Conservation (phyloP, 2,888 invertebrate species). For the Campoplex capitator region DNA sequence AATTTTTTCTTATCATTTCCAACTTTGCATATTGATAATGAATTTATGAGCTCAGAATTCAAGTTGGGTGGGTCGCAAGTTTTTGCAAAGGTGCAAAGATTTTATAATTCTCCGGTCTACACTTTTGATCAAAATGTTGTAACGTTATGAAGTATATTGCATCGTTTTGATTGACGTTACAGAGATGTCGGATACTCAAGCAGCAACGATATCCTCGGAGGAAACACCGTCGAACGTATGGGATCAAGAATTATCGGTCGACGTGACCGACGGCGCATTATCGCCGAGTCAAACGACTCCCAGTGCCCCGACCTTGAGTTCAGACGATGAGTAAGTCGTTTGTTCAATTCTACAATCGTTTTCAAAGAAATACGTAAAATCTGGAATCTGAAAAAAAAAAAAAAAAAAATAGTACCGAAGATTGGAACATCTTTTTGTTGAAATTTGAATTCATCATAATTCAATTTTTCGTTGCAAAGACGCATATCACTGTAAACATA, state of each 20-base stretch:
- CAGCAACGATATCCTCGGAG: conserved; percentile 74
- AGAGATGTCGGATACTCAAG: conserved; percentile 77
- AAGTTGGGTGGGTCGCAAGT: too few relatives aligned
- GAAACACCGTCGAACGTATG: conserved; percentile 77
- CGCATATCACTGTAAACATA: too few relatives aligned
- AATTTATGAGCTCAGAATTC: too few relatives aligned
- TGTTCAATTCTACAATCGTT: conserved; percentile 10
- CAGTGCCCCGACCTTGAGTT: conserved; percentile 77
- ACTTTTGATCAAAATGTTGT: neutral
- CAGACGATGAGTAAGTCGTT: conserved; percentile 81
- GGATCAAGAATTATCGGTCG: conserved; percentile 77
- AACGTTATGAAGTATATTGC: neutral
- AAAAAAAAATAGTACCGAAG: neutral
- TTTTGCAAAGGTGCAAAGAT: too few relatives aligned
- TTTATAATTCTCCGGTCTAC: too few relatives aligned
- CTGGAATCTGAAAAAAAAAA: neutral
- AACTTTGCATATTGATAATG: too few relatives aligned
- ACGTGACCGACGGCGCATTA: conserved; percentile 81
- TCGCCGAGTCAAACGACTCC: conserved; percentile 80
- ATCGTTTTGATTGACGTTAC: conserved; percentile 23
- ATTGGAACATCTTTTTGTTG: neutral
- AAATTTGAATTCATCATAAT: neutral
- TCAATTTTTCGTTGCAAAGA: too few relatives aligned
- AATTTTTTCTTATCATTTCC: too few relatives aligned
- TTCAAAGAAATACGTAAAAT: conserved; percentile 24